These are phyloP conservation scores for Lycaon pictus DNA, from an alignment of 2,113 vertebrate species.

Conservation along the genomic window DNA sequence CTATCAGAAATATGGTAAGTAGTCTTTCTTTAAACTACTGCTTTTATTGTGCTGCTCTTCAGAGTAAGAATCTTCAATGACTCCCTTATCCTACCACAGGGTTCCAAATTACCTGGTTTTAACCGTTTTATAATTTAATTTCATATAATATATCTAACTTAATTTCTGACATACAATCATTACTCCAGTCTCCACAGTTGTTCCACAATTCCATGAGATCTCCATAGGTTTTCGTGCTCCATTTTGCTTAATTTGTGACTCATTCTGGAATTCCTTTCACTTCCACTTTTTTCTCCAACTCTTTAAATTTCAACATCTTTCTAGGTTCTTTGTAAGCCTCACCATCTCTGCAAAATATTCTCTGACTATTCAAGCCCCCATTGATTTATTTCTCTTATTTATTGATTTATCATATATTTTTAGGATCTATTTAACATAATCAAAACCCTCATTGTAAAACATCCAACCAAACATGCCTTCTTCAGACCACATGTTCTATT, in stretches of 20 bases:
- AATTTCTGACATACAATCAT: neutral
- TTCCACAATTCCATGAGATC: neutral
- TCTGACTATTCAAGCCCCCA: neutral
- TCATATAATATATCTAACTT: neutral
- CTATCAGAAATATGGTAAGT: neutral
- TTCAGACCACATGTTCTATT: neutral
- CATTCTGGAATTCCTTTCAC: neutral
- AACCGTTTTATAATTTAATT: neutral
- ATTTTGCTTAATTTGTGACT: neutral
- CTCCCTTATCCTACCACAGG: neutral
- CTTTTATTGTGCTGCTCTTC: neutral
- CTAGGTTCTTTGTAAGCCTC: neutral
- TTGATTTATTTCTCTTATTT: neutral
- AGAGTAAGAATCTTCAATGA: neutral
- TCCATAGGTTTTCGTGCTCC: neutral
- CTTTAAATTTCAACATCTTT: neutral
- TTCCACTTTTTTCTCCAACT: neutral
- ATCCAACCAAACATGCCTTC: neutral
- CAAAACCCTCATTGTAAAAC: neutral
- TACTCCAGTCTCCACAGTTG: neutral
- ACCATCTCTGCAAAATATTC: neutral
- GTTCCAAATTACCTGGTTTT: neutral
- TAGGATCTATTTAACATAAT: neutral
- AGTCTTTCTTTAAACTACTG: constrained; percentile 43
- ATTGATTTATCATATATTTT: neutral